Evolutionary conservation across 2,888 invertebrate genomes (phyloP), one percentile per base, ranked within the genome.

Genomic region (Schrankia costaestrigalis): DNA sequence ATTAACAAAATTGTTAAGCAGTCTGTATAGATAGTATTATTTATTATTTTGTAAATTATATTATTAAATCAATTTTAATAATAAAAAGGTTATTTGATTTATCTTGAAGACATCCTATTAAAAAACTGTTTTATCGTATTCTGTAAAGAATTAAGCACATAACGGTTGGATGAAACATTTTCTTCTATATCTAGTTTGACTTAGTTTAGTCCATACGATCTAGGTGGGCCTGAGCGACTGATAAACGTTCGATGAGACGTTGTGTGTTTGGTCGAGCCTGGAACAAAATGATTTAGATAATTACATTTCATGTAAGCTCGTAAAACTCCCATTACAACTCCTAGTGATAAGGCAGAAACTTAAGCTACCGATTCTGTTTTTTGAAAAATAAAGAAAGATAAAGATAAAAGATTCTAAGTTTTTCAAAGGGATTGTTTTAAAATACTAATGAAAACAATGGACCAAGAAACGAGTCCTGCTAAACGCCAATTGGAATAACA

Each of bases 191-290:
- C 9, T 33, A 37, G 28, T 44, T 38, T n/a, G 32, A 35, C 43
- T 10, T 41, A 38, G 37, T 36, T 77, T 62, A 86, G 64, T 86
- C 86, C 81, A 87, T 75, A 43, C 86, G 80, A 52, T 87, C 87
- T 38, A 87, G 57, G 45, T 85, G 80, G 63, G 81, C 78, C 59
- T 86, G 85, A 60, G 82, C 86, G 37, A 80, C 76, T n/a, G 83
- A 73, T 14, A 87, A 63, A 41, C 78, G 72, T 30, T 86, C 84
- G 41, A 87, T 85, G 25, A 87, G 75, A 2, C 68, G 70, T 42
- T 83, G 83, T 2, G 86, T 85, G 51, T 86, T 83, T 1, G 86
- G 79, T 10, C 85, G 79, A 17, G 84, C 71, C 86, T 86, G 78
- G 76, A 78, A 19, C 38, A 49, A 45, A n/a, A 18, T n/a, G n/a